Percentiles rank a stretch among this genome's conserved stretches.
These are phyloP conservation scores for Chymomyza procnemis DNA, from an alignment of 2,888 invertebrate species.

Conservation along the genomic window DNA sequence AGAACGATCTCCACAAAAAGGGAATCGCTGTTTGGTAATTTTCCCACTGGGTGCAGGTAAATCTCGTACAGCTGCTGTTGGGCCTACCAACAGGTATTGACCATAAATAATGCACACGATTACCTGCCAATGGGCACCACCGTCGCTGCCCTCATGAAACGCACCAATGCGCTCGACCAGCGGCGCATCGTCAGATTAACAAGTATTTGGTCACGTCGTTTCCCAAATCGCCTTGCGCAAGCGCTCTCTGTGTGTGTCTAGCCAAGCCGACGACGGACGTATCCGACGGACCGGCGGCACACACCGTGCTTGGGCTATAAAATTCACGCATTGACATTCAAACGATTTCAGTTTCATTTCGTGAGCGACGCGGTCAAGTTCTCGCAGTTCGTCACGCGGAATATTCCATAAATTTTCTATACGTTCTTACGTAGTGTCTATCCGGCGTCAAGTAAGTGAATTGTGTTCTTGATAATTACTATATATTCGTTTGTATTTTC, in stretches of 20 bases:
- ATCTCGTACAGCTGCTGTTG: not conserved
- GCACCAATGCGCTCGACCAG: not conserved
- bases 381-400: constrained; percentile 24
- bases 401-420: constrained; percentile 4
- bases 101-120: not conserved
- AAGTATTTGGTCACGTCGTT: constrained; percentile 44
- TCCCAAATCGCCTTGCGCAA: constrained; percentile 5
- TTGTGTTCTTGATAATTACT: not conserved
- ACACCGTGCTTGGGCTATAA: constrained; percentile 41
- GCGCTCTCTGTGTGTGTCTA: not conserved
- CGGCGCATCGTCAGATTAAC: constrained; percentile 7
- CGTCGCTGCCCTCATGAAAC: constrained; percentile 23
- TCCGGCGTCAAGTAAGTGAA: constrained; percentile 22
- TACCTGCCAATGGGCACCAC: not conserved
- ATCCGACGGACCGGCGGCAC: not conserved
- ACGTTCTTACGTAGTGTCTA: not conserved
- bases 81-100: not conserved
- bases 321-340: constrained; percentile 37
- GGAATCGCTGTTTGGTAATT: not conserved
- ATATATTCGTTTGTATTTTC: constrained; percentile 3
- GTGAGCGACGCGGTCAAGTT: constrained; percentile 44
- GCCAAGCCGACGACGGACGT: not conserved
- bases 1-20: too few species aligned
- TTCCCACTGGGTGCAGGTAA: not conserved
- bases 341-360: constrained; percentile 56